Percentiles rank a stretch among this genome's conserved stretches.
These are phyloP conservation scores for Natrix natrix DNA, from an alignment of 2,797 vertebrate species.

Conservation along the genomic window DNA sequence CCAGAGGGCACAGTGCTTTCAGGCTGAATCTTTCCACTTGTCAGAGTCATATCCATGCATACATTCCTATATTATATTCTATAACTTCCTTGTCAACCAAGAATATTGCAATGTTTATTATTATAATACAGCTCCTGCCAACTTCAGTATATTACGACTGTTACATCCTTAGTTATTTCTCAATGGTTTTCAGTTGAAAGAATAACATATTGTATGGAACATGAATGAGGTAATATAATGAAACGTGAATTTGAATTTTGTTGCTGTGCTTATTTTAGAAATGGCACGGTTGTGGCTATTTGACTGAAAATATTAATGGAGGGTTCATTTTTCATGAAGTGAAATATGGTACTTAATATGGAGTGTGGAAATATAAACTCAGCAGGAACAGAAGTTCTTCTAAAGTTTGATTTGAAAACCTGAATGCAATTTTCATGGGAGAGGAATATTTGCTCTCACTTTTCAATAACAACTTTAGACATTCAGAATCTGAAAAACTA, in stretches of 20 bases:
- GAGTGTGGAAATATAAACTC: neutral
- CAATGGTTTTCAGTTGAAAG: neutral
- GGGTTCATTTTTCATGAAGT: neutral
- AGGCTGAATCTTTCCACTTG: neutral
- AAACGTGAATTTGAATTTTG: neutral
- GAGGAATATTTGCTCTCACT: neutral
- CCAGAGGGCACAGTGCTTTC: neutral
- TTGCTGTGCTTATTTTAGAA: constrained; percentile 4
- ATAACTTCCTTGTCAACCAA: neutral
- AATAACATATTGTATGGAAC: neutral
- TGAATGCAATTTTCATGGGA: neutral
- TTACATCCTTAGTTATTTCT: constrained; percentile 1
- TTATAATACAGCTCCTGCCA: neutral
- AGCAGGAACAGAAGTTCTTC: neutral
- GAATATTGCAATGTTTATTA: neutral
- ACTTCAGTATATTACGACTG: neutral
- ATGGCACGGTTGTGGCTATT: neutral
- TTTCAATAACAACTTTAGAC: neutral
- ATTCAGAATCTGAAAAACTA: neutral
- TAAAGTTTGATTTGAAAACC: neutral
- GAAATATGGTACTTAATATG: neutral
- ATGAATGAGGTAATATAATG: neutral
- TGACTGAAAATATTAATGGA: neutral
- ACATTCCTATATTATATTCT: neutral
- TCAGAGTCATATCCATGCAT: neutral